Base-by-base conservation (phyloP, 2,113 vertebrate genomes). In the Athene noctua region DNA sequence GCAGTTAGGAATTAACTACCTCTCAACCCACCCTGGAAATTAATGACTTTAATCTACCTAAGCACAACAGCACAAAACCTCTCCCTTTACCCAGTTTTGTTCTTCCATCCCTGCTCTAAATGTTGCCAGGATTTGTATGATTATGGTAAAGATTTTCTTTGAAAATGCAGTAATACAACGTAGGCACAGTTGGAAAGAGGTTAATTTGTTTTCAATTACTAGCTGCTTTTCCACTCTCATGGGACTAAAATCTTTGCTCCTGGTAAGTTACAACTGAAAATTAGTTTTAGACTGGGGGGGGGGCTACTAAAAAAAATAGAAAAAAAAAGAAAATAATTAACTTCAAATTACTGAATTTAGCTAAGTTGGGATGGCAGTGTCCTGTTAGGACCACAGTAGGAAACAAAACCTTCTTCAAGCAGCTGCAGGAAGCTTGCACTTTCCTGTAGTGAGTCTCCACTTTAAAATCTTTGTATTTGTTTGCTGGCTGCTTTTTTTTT, bases 151-250 rank as follows among this genome's bases (percentile, higher is more conserved):
- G 78, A 77, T 95, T 97, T 83, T 70, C 51, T 95, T 62, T 63
- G 65, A 91, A 82, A 96, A 83, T 57, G 10, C 47, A 80, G 58
- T 55, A 63, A 72, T 95, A 20, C 4, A 38, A 70, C 62, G 94
- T 75, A 62, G 72, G 51, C 88, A 59, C 57, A 59, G 63, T 83
- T 95, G 85, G 93, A 95, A 94, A 94, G 38, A 81, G 57, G 73
- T 97, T 95, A 81, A 30, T 96, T 97, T 95, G 78, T 62, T 97
- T 96, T 95, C 78, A 91, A 21, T 83, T 90, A 30, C 67, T 72
- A 92, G 81, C 73, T 96, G 52, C 42, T 91, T 97, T 97, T 90
- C 68, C 73, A 75, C 87, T 97, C 55, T 52, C 25, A 34, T 3
- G 7, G 58, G 73, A 86, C 77, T 92, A 46, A 84, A 55, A 36